Conservation (phyloP, 2,888 invertebrate species). For the Agriopis marginaria region DNA sequence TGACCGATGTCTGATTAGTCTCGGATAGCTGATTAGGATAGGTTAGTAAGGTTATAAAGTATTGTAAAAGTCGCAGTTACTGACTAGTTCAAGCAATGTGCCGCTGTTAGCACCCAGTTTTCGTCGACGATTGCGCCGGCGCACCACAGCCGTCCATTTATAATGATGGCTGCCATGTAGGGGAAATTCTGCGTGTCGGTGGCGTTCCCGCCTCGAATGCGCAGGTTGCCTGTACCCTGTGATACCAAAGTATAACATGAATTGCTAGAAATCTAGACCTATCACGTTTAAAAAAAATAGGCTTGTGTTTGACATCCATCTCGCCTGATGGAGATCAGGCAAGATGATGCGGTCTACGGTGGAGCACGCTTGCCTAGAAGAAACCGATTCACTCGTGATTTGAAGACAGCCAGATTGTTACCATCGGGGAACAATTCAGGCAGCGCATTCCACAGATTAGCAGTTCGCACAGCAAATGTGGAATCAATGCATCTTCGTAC, state of each 20-base stretch:
- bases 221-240: slow-evolving; percentile 37
- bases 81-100: slow-evolving; percentile 80
- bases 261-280: neutral
- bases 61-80: neutral
- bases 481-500: too few species aligned
- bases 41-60: neutral
- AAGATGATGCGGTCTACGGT: too few species aligned
- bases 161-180: slow-evolving; percentile 77
- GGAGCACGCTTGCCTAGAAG: too few species aligned
- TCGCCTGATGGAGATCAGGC: too few species aligned
- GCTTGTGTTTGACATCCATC: too few species aligned
- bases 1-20: too few species aligned
- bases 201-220: slow-evolving; percentile 64
- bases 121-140: slow-evolving; percentile 76
- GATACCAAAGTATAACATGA: neutral
- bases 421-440: too few species aligned
- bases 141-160: slow-evolving; percentile 78
- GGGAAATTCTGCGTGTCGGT: slow-evolving; percentile 73
- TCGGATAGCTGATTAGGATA: too few species aligned
- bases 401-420: too few species aligned
- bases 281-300: neutral
- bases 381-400: too few species aligned
- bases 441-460: too few species aligned
- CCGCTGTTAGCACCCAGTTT: slow-evolving; percentile 79
- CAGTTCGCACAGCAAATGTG: too few species aligned